These are phyloP conservation scores for Fabriciana adippe DNA, from an alignment of 2,888 invertebrate species.

Conservation along the genomic window DNA sequence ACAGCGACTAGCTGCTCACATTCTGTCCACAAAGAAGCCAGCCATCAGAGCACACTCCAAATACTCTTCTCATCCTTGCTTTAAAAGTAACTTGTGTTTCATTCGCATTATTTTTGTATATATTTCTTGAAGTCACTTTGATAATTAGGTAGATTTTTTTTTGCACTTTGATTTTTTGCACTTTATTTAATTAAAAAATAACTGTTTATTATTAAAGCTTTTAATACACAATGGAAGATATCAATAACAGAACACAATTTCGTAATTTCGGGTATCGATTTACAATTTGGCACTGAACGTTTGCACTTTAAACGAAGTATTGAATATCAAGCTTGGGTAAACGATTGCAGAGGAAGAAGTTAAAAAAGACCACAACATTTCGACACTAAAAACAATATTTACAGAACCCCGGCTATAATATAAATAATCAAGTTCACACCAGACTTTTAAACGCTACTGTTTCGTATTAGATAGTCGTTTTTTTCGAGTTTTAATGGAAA, in stretches of 20 bases:
- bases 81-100: conserved; percentile 42
- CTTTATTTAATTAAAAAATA: neutral
- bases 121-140: neutral
- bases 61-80: conserved; percentile 75
- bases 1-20: conserved; percentile 73
- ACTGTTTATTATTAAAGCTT: neutral
- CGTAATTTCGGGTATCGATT: conserved; percentile 17
- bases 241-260: conserved; percentile 1
- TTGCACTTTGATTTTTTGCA: too few species aligned
- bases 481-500: conserved; percentile 46
- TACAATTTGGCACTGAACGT: conserved; percentile 40
- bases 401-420: conserved; percentile 71
- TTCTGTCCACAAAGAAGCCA: conserved; percentile 79
- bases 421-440: conserved; percentile 61
- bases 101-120: conserved; percentile 33
- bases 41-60: conserved; percentile 80
- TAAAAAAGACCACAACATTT: conserved; percentile 58
- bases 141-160: neutral
- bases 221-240: neutral
- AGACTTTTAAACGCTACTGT: neutral
- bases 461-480: conserved; percentile 53
- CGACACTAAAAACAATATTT: conserved; percentile 76
- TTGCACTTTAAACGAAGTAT: conserved; percentile 51
- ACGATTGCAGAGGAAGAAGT: conserved; percentile 43
- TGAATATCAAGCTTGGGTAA: conserved; percentile 49